Evolutionary conservation across 2,113 vertebrate species (phyloP).

Genomic region (Spilogale gracilis): DNA sequence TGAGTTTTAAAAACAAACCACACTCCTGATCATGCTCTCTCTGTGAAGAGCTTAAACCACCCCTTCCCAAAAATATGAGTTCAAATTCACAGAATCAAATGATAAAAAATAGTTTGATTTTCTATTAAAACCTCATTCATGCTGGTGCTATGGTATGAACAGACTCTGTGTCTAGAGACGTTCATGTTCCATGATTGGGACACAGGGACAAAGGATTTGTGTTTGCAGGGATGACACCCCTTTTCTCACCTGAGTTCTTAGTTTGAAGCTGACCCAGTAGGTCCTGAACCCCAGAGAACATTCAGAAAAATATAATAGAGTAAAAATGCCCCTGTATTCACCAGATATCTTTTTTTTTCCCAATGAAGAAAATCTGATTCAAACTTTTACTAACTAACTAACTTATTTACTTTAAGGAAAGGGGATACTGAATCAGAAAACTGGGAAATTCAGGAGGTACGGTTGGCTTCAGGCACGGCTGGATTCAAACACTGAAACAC

Average conservation of each 20-base stretch:
- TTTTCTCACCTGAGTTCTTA: neutral
- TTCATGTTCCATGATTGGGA: neutral
- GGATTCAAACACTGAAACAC: neutral
- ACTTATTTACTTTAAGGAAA: neutral
- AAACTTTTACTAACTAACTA: neutral
- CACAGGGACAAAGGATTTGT: neutral
- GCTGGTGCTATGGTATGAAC: too few species aligned
- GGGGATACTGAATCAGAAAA: neutral
- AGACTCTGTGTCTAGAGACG: neutral
- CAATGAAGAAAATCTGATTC: neutral
- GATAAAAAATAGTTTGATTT: neutral
- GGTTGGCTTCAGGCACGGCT: neutral
- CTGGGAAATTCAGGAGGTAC: neutral
- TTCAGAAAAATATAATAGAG: neutral
- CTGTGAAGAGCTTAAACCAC: neutral
- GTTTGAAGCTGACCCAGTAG: neutral
- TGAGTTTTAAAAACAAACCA: neutral
- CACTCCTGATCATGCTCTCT: neutral
- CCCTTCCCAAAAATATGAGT: constrained; percentile 15
- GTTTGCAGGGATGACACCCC: neutral
- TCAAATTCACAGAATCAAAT: constrained; percentile 41
- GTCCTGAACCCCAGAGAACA: neutral
- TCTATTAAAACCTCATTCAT: neutral
- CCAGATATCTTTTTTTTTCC: neutral
- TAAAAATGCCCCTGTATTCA: neutral